phyloP scores from a whole-genome alignment of 2,113 vertebrate species.

The Rana temporaria region DNA sequence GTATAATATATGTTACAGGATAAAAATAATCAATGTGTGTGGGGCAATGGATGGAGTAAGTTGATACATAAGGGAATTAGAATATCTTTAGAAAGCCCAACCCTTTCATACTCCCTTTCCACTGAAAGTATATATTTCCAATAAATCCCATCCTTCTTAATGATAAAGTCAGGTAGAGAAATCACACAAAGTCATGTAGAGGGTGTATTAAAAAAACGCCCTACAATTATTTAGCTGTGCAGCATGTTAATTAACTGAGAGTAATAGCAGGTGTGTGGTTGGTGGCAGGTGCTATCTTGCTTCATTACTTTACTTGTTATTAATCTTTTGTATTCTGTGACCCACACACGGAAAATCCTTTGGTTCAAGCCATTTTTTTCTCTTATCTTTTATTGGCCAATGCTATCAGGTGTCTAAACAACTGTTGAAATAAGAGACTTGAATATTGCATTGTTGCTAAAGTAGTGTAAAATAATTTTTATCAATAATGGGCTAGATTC shows the following conservation, averaged over 20 bases:
- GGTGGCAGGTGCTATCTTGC: constrained; percentile 27
- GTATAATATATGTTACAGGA: no score
- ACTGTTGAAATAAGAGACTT: no score
- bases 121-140: background rate
- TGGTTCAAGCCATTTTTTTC: background rate
- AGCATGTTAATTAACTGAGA: constrained; percentile 9
- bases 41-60: no score
- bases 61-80: no score
- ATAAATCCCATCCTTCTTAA: background rate
- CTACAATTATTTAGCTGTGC: constrained; percentile 12
- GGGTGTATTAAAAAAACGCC: background rate
- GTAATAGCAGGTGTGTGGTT: constrained; percentile 44
- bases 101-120: background rate
- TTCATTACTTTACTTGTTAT: constrained; percentile 20
- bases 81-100: no score
- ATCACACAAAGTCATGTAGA: constrained; percentile 12
- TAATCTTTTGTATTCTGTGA: background rate
- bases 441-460: no score
- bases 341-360: background rate
- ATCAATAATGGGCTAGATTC: no score
- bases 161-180: background rate
- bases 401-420: no score
- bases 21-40: no score
- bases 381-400: background rate
- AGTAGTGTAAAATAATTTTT: no score